phyloP scores from a whole-genome alignment of 2,113 vertebrate genomes.

The Notothenia coriiceps region DNA sequence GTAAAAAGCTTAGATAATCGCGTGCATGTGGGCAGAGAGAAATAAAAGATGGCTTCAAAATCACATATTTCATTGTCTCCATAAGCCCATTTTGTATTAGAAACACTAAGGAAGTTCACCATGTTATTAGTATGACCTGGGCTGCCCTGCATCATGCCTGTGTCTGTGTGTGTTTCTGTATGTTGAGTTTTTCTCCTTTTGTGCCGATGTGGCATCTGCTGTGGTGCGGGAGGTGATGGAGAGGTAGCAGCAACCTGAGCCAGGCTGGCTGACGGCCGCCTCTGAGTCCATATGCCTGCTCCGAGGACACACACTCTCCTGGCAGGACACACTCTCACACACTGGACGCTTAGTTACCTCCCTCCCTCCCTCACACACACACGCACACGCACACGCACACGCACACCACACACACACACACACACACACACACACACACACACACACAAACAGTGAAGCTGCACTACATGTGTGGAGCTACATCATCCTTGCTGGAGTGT shows the following conservation, averaged over 20 bases:
- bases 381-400: slow-evolving; percentile 17
- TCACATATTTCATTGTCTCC: not conserved
- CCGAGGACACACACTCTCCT: slow-evolving; percentile 51
- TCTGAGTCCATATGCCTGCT: slow-evolving; percentile 61
- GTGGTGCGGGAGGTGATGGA: slow-evolving; percentile 47
- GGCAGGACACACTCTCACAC: slow-evolving; percentile 61
- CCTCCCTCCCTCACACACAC: slow-evolving; percentile 44
- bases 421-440: slow-evolving; percentile 12
- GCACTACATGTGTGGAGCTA: slow-evolving; percentile 27
- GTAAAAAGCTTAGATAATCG: not conserved
- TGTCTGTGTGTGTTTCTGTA: not conserved
- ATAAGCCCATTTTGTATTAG: not conserved
- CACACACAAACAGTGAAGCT: slow-evolving; percentile 37
- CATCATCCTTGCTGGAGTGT: slow-evolving; percentile 52
- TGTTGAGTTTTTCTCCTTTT: slow-evolving; percentile 5
- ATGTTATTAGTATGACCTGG: not conserved
- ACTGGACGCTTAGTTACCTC: slow-evolving; percentile 57
- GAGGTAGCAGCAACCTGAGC: slow-evolving; percentile 61
- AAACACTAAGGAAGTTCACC: not conserved
- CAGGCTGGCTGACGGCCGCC: slow-evolving; percentile 53
- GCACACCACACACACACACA: slow-evolving; percentile 52
- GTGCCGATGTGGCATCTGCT: slow-evolving; percentile 63
- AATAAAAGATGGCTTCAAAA: not conserved
- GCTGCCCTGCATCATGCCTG: not conserved
- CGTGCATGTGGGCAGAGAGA: no score